Percentiles rank a stretch among this genome's conserved stretches.
phyloP scores from a whole-genome alignment of 2,113 vertebrate genomes.

The Colius striatus region DNA sequence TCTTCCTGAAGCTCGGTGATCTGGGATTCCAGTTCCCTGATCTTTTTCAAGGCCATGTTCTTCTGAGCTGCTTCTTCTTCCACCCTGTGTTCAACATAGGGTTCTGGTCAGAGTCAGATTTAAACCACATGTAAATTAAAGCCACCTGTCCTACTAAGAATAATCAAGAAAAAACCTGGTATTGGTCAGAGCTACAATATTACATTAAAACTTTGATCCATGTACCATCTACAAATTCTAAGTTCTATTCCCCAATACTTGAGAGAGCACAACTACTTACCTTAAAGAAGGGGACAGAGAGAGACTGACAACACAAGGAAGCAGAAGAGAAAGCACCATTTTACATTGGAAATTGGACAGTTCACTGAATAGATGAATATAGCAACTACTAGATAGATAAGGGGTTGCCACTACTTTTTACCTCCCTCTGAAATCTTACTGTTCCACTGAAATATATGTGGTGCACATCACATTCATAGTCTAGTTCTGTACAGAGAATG shows the following conservation, averaged over 20 bases:
- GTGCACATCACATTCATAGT: neutral
- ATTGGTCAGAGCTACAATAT: neutral
- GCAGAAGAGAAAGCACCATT: conserved; percentile 41
- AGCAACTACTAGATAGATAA: neutral
- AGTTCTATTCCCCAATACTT: neutral
- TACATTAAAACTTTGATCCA: neutral
- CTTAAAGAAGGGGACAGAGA: conserved; percentile 28
- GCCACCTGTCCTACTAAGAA: neutral
- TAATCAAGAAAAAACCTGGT: neutral
- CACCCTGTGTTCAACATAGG: conserved; percentile 79
- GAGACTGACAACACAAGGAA: conserved; percentile 37
- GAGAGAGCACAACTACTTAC: neutral
- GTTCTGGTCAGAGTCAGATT: neutral
- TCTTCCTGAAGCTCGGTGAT: conserved; percentile 96
- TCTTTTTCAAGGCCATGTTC: conserved; percentile 95
- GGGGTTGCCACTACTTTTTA: neutral
- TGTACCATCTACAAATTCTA: neutral
- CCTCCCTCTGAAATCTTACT: neutral
- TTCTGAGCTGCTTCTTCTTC: conserved; percentile 96
- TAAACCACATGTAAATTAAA: neutral
- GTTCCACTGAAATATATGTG: neutral
- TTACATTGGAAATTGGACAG: neutral
- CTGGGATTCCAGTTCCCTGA: conserved; percentile 95
- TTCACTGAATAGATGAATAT: neutral
- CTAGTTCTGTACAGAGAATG: neutral